Base-by-base conservation (phyloP, 2,797 vertebrate genomes). In the Pseudotriccus pelzelni region DNA sequence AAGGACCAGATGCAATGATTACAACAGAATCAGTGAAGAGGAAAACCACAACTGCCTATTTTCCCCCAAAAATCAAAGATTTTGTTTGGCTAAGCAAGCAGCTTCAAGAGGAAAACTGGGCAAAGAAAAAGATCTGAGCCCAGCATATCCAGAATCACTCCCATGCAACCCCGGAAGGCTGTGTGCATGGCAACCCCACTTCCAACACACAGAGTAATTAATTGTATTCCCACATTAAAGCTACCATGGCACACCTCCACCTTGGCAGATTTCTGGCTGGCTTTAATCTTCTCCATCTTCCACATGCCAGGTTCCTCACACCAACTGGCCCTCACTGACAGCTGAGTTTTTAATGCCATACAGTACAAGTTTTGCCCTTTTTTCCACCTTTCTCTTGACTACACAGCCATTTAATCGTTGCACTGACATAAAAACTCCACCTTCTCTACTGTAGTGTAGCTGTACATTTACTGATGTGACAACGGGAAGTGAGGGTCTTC, bases 201-300 rank as follows among this genome's bases (percentile, higher is more conserved):
- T 94, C 93, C 87, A 93, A 46, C 78, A 81, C 0, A 49, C 16
- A n/a, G 55, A 92, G 84, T 84, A 92, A 92, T 81, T 84, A 91
- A 93, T 16, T 88, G 69, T 16, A 91, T 74, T 90, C 60, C 67
- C 87, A 58, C 53, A 59, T 46, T 76, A 86, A 91, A 93, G 49
- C 70, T 44, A 67, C 43, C n/a, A 53, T 88, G 91, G 95, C 87
- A 91, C 63, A 90, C 77, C 83, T 93, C 92, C 95, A 96, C 85
- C 32, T 52, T 93, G 93, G 91, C 95, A 91, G 52, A 82, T 82
- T 93, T 90, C 86, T 79, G 84, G 43, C 60, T 96, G 85, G 86
- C 91, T 91, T 82, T 81, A 41, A 68, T 80, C 82, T 87, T 89
- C 39, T 64, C 82, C 46, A 84, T 56, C 76, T 74, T 88, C 59